Base-by-base conservation (phyloP, 2,888 invertebrate genomes). In the Notodonta dromedarius region DNA sequence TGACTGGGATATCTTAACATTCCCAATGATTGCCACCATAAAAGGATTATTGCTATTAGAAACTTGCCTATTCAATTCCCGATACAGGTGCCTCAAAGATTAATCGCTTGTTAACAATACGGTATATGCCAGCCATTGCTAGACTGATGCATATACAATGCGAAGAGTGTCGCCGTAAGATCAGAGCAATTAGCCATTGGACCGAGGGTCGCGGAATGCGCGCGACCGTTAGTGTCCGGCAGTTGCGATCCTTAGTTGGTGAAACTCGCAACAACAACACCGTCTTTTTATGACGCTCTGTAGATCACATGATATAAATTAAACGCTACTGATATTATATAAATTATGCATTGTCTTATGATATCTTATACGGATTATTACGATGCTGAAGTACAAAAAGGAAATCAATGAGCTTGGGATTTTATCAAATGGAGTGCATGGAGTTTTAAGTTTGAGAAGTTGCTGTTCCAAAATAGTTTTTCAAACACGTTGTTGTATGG, bases 211-310 rank as follows among this genome's bases (percentile, higher is more conserved):
- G 73, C 65, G 84, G 86, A 88, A 92, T 92, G 92, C 86, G 88
- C 80, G 79, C 88, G 75, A 90, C 93, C 93, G 93, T 93, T 92
- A 92, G 84, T 71, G 85, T 90, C 91, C 93, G 91, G 87, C 84
- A 83, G 73, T 60, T 62, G 60, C 71, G 70, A 64, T 74, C 87
- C 88, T 70, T 88, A 89, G 84, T 86, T 84, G 85, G 86, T 79
- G 82, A 70, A 85, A 83, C 80, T 79, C 76, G 67, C 70, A 74
- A 75, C 71, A 67, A 69, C 74, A 74, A 73, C 71, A 67, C 61
- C 70, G 63, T 66, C 67, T 65, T 44, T 56, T 56, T 56, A 56
- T 56, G 24, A 56, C 42, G 56, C 42, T 56, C 40, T 56, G 8
- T 14, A 54, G 56, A 56, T 56, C 56, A 44, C 56, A 56, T 44